Percentiles rank a stretch among this genome's conserved stretches.
phyloP scores from a whole-genome alignment of 2,888 invertebrate genomes.

The Agonum fuliginosum region DNA sequence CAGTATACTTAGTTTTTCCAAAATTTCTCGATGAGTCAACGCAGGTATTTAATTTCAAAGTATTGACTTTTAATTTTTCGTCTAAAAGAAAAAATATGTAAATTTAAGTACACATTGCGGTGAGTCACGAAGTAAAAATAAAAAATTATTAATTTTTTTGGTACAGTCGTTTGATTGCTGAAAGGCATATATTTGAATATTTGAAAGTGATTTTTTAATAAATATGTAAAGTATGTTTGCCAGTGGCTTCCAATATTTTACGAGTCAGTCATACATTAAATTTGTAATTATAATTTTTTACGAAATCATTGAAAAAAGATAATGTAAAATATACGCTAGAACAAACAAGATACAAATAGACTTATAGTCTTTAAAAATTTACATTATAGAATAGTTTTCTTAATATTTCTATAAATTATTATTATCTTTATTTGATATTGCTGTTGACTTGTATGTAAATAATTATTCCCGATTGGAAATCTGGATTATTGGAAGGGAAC shows the following conservation, averaged over 20 bases:
- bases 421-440: no score
- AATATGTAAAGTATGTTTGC: constrained; percentile 42
- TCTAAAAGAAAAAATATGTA: constrained; percentile 27
- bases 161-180: constrained; percentile 22
- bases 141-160: constrained; percentile 35
- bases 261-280: neutral
- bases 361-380: no score
- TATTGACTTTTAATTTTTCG: constrained; percentile 20
- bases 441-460: no score
- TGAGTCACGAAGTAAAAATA: constrained; percentile 38
- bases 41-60: neutral
- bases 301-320: no score
- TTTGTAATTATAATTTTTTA: neutral
- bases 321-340: no score
- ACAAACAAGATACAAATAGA: no score
- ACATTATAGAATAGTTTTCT: no score
- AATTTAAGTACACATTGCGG: constrained; percentile 26
- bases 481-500: no score
- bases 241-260: constrained; percentile 1
- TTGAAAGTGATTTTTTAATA: constrained; percentile 47
- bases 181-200: constrained; percentile 48
- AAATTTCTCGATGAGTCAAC: neutral
- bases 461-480: no score
- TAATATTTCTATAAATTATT: no score
- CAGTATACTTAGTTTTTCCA: no score